Evolutionary conservation across 1,140 invertebrate species (phyloP), one percentile per base, ranked within the genome.

Genomic region (Drosophila ambigua): DNA sequence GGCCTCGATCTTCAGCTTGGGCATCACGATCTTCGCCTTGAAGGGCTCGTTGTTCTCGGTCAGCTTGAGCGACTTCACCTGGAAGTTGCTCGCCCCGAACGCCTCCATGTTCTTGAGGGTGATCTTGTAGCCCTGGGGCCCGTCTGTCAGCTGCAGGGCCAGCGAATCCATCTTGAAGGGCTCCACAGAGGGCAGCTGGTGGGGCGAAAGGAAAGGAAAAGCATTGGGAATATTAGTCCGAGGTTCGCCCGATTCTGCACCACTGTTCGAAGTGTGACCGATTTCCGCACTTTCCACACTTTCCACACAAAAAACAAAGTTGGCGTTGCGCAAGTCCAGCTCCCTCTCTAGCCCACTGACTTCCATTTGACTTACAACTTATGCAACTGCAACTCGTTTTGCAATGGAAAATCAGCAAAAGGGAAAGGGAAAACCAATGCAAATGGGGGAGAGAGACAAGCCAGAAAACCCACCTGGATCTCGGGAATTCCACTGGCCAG

Each of bases 161-260:
- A 96, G 91, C 61, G 94, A 93, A 73, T 95, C 95, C 94, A 96
- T 95, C 66, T 93, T 93, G 88, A 96, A 96, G 0, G 95, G 95
- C 81, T 96, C 95, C 9, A 95, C 93, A 1, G 95, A 92, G 41
- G 95, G 95, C 72, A 96, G 91, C 90, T 95, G 53, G 35, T 39
- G 31, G 31, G 4, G 35, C 35, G 6, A 54, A 4, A 46, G 20
- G 20, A 20, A 26, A 9, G 0, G 13, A 9, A 15, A 26, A 24
- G 6, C 26, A 31, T 48, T 45, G 6, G 24, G 31, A 55, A 58
- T 48, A n/a, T 53, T 13, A 39, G 5, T 24, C 13, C 7, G 2
- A 41, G 15, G 16, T 16, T 58, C 8, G 28, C 11, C 9, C 2
- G 23, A 39, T 7, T 20, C 35, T 53, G 43, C 20, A 15, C 60